Evolutionary conservation across 2,888 invertebrate genomes (phyloP).

Genomic region (Dolichopus griseipennis): DNA sequence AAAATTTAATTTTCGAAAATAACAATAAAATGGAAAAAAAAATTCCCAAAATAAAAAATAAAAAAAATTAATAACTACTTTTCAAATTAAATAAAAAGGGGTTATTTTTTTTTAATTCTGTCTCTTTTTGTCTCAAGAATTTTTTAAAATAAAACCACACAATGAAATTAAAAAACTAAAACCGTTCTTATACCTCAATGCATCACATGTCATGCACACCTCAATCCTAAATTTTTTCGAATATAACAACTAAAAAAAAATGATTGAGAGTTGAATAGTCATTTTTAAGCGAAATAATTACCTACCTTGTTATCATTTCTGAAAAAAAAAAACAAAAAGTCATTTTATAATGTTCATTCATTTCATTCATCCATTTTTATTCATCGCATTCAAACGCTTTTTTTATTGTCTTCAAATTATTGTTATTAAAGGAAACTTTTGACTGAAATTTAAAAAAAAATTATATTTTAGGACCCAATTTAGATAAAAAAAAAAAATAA

Average conservation of each 20-base stretch:
- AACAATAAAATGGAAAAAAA: background rate
- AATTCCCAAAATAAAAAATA: background rate
- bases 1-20: too few species aligned
- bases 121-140: background rate
- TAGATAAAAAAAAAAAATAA: too few species aligned
- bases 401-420: too few species aligned
- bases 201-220: constrained; percentile 4
- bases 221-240: background rate
- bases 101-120: background rate
- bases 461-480: too few species aligned
- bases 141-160: background rate
- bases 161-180: background rate
- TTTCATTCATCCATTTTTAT: too few species aligned
- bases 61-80: background rate
- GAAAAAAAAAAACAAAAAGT: background rate
- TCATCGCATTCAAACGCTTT: too few species aligned
- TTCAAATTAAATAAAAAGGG: constrained; percentile 4
- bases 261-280: too few species aligned
- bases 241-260: too few species aligned
- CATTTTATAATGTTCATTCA: background rate
- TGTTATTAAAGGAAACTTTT: too few species aligned
- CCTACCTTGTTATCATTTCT: constrained; percentile 1
- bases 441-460: too few species aligned
- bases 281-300: background rate
- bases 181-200: background rate